Conservation (phyloP, 2,888 invertebrate species). For the Ecliptopera silaceata region DNA sequence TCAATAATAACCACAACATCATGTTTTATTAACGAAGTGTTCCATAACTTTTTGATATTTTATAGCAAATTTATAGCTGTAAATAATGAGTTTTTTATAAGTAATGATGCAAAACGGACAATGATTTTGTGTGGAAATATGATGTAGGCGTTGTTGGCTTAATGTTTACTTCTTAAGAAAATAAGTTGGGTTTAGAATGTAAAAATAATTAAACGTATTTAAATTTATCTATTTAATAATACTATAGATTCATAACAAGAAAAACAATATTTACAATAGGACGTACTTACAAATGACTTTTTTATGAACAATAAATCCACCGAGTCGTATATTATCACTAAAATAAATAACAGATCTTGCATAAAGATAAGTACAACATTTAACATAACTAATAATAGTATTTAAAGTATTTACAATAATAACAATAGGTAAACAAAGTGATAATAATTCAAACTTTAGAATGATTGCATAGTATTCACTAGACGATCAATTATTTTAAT, state of each 20-base stretch:
- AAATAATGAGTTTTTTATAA: neutral
- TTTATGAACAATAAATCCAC: conserved; percentile 56
- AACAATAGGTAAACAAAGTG: conserved; percentile 9
- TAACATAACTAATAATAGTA: conserved; percentile 34
- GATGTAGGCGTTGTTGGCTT: neutral
- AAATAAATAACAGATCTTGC: conserved; percentile 72
- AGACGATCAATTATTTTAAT: neutral
- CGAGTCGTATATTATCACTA: conserved; percentile 50
- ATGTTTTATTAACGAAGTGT: neutral
- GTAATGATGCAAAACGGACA: neutral
- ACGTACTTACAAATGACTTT: conserved; percentile 51
- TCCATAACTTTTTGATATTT: conserved; percentile 1
- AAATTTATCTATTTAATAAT: conserved; percentile 58
- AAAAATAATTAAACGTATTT: conserved; percentile 12
- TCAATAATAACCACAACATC: too few species aligned
- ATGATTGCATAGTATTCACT: neutral
- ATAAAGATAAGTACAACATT: conserved; percentile 43
- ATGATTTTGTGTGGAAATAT: too few species aligned
- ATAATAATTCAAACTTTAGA: neutral
- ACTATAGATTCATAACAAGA: conserved; percentile 66
- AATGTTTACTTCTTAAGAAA: too few species aligned
- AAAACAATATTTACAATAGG: conserved; percentile 73
- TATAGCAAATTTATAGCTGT: neutral
- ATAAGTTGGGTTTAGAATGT: conserved; percentile 21
- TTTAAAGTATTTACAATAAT: conserved; percentile 31